Percentiles rank a stretch among this genome's conserved stretches.
These are phyloP conservation scores for Amphipoea oculea DNA, from an alignment of 2,888 invertebrate genomes.

Conservation along the genomic window DNA sequence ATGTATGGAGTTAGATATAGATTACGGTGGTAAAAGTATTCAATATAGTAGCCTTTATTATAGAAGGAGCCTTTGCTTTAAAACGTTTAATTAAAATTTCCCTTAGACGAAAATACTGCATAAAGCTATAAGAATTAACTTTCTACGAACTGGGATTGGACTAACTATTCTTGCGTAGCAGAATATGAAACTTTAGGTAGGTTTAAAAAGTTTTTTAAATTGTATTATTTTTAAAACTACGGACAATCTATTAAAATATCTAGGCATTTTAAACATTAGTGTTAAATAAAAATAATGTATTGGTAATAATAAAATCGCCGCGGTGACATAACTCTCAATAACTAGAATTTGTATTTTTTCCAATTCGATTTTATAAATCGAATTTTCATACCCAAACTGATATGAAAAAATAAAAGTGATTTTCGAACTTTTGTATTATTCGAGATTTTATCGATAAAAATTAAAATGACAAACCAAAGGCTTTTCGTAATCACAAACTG, in stretches of 20 bases:
- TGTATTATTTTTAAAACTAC: conserved; percentile 58
- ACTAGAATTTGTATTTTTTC: neutral
- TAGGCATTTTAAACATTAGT: conserved; percentile 54
- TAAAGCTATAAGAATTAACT: conserved; percentile 61
- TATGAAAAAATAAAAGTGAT: conserved; percentile 11
- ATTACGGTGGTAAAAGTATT: conserved; percentile 19
- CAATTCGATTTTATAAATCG: conserved; percentile 46
- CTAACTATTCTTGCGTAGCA: conserved; percentile 66
- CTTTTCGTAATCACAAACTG: conserved; percentile 49
- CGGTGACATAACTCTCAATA: conserved; percentile 21
- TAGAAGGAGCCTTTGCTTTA: conserved; percentile 38
- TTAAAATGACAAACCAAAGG: neutral
- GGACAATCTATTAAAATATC: conserved; percentile 58
- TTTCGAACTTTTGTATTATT: neutral
- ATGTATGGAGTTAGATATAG: conserved; percentile 29
- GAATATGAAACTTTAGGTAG: conserved; percentile 64
- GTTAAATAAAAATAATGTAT: conserved; percentile 31
- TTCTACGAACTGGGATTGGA: conserved; percentile 63
- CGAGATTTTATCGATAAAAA: neutral
- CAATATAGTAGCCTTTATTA: conserved; percentile 34
- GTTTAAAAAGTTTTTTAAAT: conserved; percentile 49
- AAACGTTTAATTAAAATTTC: conserved; percentile 44
- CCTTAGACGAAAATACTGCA: conserved; percentile 59
- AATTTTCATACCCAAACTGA: neutral
- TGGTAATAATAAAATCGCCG: conserved; percentile 45